phyloP scores from a whole-genome alignment of 2,888 invertebrate species.

The Hyppa rectilinea region DNA sequence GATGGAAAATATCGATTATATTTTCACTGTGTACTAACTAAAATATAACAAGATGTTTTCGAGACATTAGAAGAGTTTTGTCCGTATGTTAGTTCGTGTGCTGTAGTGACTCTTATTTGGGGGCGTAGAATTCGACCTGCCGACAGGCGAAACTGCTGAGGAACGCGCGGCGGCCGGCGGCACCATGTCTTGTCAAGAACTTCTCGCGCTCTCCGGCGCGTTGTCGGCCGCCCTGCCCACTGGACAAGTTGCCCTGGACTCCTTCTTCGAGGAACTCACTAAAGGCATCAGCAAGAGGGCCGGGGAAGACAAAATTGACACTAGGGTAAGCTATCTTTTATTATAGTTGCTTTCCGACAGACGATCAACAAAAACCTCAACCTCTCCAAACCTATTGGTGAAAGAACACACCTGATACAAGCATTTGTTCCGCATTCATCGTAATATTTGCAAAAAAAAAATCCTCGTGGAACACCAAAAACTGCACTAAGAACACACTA shows the following conservation, averaged over 20 bases:
- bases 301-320: constrained; percentile 85
- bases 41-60: constrained; percentile 63
- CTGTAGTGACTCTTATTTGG: constrained; percentile 76
- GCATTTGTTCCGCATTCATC: background rate
- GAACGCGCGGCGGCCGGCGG: constrained; percentile 88
- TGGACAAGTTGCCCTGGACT: constrained; percentile 95
- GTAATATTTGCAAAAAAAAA: background rate
- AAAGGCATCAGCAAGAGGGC: constrained; percentile 92
- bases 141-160: constrained; percentile 86
- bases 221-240: constrained; percentile 97
- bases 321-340: constrained; percentile 75
- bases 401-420: background rate
- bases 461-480: constrained; percentile 3
- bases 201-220: constrained; percentile 97
- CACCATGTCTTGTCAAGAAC: constrained; percentile 96
- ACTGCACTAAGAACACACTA: background rate
- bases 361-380: background rate
- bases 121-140: constrained; percentile 89
- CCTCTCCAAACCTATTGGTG: background rate
- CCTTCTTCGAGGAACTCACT: constrained; percentile 95
- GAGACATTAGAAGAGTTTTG: constrained; percentile 43
- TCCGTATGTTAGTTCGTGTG: constrained; percentile 54
- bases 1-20: background rate
- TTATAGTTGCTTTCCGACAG: background rate
- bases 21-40: background rate